Evolutionary conservation across 2,797 vertebrate species (phyloP).

Genomic region (Propithecus perrieri): DNA sequence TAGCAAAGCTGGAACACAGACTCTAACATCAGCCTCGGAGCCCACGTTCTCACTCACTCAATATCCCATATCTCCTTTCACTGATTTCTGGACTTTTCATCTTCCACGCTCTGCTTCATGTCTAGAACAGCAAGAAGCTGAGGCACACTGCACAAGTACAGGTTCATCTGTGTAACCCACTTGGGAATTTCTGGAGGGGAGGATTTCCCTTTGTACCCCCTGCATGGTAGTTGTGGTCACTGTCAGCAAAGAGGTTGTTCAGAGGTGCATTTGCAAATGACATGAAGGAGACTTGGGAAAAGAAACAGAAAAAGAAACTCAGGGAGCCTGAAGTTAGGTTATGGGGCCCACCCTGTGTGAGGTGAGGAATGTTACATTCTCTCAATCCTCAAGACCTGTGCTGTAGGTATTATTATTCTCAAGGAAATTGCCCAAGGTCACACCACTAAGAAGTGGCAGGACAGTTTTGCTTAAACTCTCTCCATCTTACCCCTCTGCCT

Average conservation of each 20-base stretch:
- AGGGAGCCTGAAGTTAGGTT: not conserved
- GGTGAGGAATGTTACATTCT: not conserved
- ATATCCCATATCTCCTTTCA: not conserved
- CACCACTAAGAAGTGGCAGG: not conserved
- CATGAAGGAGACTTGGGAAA: not conserved
- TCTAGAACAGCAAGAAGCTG: not conserved
- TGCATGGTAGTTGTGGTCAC: not conserved
- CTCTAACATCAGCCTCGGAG: not conserved
- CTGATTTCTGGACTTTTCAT: not conserved
- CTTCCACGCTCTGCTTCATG: not conserved
- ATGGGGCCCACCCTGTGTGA: not conserved
- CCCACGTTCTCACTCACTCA: not conserved
- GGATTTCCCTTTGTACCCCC: not conserved
- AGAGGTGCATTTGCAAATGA: not conserved
- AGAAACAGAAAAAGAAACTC: not conserved
- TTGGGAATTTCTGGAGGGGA: not conserved
- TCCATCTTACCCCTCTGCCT: not conserved
- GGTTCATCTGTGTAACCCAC: not conserved
- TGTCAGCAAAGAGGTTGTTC: not conserved
- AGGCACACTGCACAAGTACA: not conserved
- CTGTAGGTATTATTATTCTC: not conserved
- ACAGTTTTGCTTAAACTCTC: not conserved
- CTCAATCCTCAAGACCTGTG: not conserved
- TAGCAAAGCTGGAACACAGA: not conserved
- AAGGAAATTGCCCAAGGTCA: not conserved